phyloP scores from a whole-genome alignment of 2,888 invertebrate species.

The Osmoderma eremita region DNA sequence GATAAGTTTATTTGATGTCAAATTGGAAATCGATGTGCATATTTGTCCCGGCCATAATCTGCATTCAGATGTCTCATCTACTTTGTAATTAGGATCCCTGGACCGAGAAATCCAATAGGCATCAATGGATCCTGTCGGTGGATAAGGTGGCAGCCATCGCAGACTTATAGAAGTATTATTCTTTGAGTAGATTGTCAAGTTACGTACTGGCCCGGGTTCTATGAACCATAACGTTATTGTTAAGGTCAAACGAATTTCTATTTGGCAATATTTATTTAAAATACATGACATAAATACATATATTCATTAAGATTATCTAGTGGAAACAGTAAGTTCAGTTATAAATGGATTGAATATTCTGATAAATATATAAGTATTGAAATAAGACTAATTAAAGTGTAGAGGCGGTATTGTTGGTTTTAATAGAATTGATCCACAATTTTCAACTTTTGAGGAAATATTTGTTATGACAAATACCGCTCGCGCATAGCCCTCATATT shows the following conservation, averaged over 20 bases:
- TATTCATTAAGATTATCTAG: neutral
- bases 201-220: neutral
- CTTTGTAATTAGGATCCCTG: neutral
- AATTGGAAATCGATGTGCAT: neutral
- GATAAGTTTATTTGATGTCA: neutral
- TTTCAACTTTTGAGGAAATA: too few relatives aligned
- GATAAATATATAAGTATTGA: too few relatives aligned
- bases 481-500: too few relatives aligned
- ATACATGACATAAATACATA: neutral
- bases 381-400: too few relatives aligned
- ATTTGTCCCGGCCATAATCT: slow-evolving; percentile 17
- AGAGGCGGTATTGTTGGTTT: too few relatives aligned
- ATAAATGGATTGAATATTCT: neutral
- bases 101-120: neutral
- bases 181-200: neutral
- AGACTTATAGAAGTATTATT: neutral
- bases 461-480: too few relatives aligned
- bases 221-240: neutral
- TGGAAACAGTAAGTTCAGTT: neutral
- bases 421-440: too few relatives aligned
- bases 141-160: slow-evolving; percentile 22
- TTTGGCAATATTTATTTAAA: neutral
- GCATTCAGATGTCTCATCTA: neutral
- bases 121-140: slow-evolving; percentile 18
- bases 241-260: neutral